Evolutionary conservation across 2,113 vertebrate genomes (phyloP), one percentile per base, ranked within the genome.

Genomic region (Porphyrio hochstetteri): DNA sequence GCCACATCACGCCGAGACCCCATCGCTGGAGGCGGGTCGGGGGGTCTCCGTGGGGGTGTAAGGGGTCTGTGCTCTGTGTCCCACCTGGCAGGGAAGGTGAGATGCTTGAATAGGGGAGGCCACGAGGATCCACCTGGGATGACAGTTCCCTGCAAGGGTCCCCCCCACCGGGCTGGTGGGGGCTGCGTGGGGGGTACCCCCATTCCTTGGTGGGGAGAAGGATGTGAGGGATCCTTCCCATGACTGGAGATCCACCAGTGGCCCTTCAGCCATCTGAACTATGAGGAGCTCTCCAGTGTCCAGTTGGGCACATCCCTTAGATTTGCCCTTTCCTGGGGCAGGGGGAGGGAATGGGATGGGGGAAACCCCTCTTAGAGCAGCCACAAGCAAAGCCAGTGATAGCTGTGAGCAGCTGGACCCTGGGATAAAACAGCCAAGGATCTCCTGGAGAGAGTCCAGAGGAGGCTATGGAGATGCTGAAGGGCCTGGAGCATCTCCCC

Each of bases 81-180:
- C 14, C 3, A 1, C 16, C 20, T 20, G 18, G 5, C 11, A 17
- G 12, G 8, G 27, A 48, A 35, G 42, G 64, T 0, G 1, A 38
- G 3, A 2, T 13, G 5, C 31, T 35, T 50, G 60, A 68, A 8
- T 9, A 16, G 31, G 38, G 27, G 28, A 29, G 53, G 53, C 53
- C 53, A 29, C 9, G 16, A 16, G 29, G 31, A 48, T 14, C 38
- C 0, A 0, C 5, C 2, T 44, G 65, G 65, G 50, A 33, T 11
- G 38, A 44, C 11, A 5, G 2, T 12, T 36, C 31, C 46, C 38
- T 31, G 36, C 44, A 14, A 11, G 29, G 20, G 10, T 28, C 29
- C 29, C 33, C 68, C 36, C 10, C 38, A 40, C 13, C 38, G 1
- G 3, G 24, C 50, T 35, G 1, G 29, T 1, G 5, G 38, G 38